A percentile compares a stretch with the other conserved stretches of the same genome.
These are phyloP conservation scores for Drosophila nigricruria DNA, from an alignment of 2,888 invertebrate species.

Conservation along the genomic window DNA sequence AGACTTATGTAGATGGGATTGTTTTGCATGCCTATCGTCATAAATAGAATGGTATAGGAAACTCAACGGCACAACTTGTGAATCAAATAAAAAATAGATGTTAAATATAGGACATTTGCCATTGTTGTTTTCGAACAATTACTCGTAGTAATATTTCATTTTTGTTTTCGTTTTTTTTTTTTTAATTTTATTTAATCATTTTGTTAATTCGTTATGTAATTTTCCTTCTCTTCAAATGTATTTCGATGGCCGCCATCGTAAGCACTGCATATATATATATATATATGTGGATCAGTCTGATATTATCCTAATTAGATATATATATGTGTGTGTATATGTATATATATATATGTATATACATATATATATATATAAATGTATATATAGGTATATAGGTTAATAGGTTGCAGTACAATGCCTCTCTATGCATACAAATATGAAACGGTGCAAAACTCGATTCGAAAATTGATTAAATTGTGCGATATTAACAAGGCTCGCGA, in stretches of 20 bases:
- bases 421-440: conserved; percentile 26
- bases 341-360: conserved; percentile 4
- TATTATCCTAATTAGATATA: conserved; percentile 11
- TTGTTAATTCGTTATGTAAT: background rate
- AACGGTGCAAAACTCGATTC: conserved; percentile 29
- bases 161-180: background rate
- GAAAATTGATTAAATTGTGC: conserved; percentile 20
- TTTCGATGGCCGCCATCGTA: conserved; percentile 1
- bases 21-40: conserved; percentile 60
- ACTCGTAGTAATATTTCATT: conserved; percentile 5
- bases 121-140: conserved; percentile 11
- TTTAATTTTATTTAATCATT: background rate
- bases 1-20: conserved; percentile 28
- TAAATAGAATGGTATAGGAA: conserved; percentile 37
- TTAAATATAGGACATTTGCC: conserved; percentile 83
- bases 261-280: conserved; percentile 6
- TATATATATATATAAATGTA: background rate
- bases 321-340: background rate
- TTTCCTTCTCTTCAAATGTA: background rate
- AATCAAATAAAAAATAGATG: conserved; percentile 26
- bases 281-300: background rate
- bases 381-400: conserved; percentile 16
- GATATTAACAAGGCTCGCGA: conserved; percentile 20
- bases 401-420: conserved; percentile 20
- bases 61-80: conserved; percentile 42